Evolutionary conservation across 2,113 vertebrate genomes (phyloP).

Genomic region (Columba janthina): DNA sequence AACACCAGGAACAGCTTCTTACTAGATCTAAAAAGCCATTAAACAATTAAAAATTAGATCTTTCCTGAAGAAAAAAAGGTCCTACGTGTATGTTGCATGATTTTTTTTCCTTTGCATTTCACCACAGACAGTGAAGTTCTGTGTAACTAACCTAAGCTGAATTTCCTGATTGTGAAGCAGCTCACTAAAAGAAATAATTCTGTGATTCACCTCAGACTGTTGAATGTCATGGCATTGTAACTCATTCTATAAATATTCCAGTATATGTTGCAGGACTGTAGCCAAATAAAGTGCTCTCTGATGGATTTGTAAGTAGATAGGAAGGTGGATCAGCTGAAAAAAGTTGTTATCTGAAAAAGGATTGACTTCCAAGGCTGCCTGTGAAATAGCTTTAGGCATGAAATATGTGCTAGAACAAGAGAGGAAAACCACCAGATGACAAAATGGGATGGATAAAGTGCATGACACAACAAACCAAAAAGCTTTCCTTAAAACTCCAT

Average conservation of each 20-base stretch:
- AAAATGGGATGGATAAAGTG: conserved; percentile 50
- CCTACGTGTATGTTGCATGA: rapidly evolving
- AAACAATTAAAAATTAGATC: not conserved
- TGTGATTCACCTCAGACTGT: not conserved
- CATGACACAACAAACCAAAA: conserved; percentile 45
- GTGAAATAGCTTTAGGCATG: conserved; percentile 32
- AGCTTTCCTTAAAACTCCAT: conserved; percentile 45
- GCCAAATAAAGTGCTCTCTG: not conserved
- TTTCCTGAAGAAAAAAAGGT: not conserved
- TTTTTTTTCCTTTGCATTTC: not conserved
- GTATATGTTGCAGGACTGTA: not conserved
- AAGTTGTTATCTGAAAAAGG: conserved; percentile 36
- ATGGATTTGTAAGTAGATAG: not conserved
- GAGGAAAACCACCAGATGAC: conserved; percentile 39
- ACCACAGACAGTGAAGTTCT: not conserved
- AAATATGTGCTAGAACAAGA: conserved; percentile 41
- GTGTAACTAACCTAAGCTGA: not conserved
- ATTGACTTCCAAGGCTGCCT: conserved; percentile 34
- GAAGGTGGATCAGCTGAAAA: conserved; percentile 33
- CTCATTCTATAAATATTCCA: conserved; percentile 5
- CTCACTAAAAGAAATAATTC: not conserved
- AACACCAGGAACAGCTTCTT: not conserved
- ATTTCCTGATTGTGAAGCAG: not conserved
- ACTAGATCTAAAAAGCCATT: not conserved
- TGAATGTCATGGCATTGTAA: not conserved